Percentiles rank a stretch among this genome's conserved stretches.
These are phyloP conservation scores for Acanthococcus lagerstroemiae DNA, from an alignment of 2,888 invertebrate species.

Conservation along the genomic window DNA sequence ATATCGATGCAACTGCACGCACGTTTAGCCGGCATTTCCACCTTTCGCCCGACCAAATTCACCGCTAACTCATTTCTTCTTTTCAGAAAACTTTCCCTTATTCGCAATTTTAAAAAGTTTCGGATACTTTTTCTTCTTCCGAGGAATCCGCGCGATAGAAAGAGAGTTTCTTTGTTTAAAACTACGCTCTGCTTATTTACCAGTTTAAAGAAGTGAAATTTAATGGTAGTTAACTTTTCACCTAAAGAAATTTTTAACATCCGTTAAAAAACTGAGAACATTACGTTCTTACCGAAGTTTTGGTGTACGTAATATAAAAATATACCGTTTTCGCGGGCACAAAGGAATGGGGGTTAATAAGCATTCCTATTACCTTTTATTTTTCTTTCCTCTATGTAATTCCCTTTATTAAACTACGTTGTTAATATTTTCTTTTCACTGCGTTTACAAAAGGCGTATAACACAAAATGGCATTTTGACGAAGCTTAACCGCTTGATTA, in stretches of 20 bases:
- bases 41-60: too few relatives aligned
- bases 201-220: constrained; percentile 21
- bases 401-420: constrained; percentile 2
- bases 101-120: constrained; percentile 18
- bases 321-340: not conserved
- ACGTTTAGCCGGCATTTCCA: too few relatives aligned
- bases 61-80: too few relatives aligned
- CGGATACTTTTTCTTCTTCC: constrained; percentile 7
- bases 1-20: too few relatives aligned
- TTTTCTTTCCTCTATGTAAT: not conserved
- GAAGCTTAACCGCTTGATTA: not conserved
- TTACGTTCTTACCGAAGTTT: constrained; percentile 11
- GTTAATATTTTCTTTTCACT: not conserved
- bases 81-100: constrained; percentile 19
- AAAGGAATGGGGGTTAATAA: constrained; percentile 1
- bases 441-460: not conserved
- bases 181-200: constrained; percentile 17
- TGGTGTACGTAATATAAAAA: constrained; percentile 12
- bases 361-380: constrained; percentile 1
- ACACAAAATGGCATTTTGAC: not conserved
- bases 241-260: constrained; percentile 20
- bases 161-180: constrained; percentile 8
- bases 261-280: constrained; percentile 16
- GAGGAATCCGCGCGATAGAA: not conserved
- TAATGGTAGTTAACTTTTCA: constrained; percentile 25